Evolutionary conservation across 2,888 invertebrate species (phyloP), one percentile per base, ranked within the genome.

Genomic region (Glyphotaelius pellucidus): DNA sequence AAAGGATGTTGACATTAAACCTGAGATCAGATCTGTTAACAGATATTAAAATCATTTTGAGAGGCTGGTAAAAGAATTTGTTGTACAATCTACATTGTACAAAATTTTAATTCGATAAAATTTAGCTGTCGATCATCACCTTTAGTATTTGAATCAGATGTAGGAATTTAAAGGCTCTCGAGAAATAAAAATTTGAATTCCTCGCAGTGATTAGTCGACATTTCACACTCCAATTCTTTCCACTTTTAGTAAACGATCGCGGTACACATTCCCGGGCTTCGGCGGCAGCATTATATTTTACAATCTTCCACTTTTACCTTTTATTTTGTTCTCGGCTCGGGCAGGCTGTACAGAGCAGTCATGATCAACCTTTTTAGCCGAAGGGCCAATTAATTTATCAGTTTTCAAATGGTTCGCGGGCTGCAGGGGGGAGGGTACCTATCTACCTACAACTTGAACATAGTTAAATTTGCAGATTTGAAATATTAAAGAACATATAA

Each of bases 141-240:
- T 67, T 52, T 5, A n/a, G 67, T n/a, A 9, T 67, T 67, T n/a
- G 5, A 67, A 67, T 67, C 25, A 67, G n/a, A 67, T 67, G 5
- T 4, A n/a, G 67, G 25, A 67, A 67, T 67, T 67, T 67, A 67
- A 67, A 67, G 25, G 67, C 25, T 67, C 67, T 67, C 7, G 25
- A 67, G 9, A 25, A 67, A 25, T 19, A 67, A 67, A 67, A 2
- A 67, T 52, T 19, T 84, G 5, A 19, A 86, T 31, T 86, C 52
- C 67, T 47, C 42, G 35, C 19, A 25, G 88, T 67, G 88, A 88
- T 88, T 88, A 35, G 52, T 88, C 31, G 14, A 79, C 35, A 25
- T 35, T 88, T 79, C 35, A 79, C 88, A 79, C 35, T 88, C 88
- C 88, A 79, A 32, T 88, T 88, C 88, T 79, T 86, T 47, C 42